A percentile compares a stretch with the other conserved stretches of the same genome.
phyloP scores from a whole-genome alignment of 2,113 vertebrate genomes.

The Ibidorhyncha struthersii region DNA sequence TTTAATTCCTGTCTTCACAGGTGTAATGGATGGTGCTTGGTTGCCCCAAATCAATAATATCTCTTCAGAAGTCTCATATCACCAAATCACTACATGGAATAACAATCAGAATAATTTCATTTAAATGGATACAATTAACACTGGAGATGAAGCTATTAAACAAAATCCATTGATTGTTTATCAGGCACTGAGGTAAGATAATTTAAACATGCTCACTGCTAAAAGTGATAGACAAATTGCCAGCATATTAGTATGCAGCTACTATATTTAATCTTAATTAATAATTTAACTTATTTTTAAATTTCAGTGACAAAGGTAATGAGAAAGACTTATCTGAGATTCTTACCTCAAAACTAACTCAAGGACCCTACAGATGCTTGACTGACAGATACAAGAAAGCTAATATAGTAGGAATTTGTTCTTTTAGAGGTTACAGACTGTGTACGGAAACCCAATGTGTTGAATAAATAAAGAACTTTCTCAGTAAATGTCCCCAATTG shows the following conservation, averaged over 20 bases:
- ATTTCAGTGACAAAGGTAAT: neutral
- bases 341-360: neutral
- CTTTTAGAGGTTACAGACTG: neutral
- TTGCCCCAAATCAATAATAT: conserved; percentile 58
- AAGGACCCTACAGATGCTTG: neutral
- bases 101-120: conserved; percentile 60
- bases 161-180: conserved; percentile 55
- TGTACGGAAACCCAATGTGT: neutral
- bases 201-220: neutral
- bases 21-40: conserved; percentile 34
- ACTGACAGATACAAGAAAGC: neutral
- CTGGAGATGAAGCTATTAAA: conserved; percentile 23
- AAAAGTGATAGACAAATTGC: neutral
- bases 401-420: neutral
- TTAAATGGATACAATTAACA: conserved; percentile 53
- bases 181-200: conserved; percentile 3
- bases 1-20: conserved; percentile 48
- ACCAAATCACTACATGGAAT: conserved; percentile 39
- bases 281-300: neutral
- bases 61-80: conserved; percentile 43
- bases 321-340: neutral
- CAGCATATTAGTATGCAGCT: neutral
- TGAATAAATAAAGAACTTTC: neutral
- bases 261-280: neutral
- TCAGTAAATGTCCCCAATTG: neutral